Base-by-base conservation (phyloP, 2,888 invertebrate species). In the Netelia virgata region DNA sequence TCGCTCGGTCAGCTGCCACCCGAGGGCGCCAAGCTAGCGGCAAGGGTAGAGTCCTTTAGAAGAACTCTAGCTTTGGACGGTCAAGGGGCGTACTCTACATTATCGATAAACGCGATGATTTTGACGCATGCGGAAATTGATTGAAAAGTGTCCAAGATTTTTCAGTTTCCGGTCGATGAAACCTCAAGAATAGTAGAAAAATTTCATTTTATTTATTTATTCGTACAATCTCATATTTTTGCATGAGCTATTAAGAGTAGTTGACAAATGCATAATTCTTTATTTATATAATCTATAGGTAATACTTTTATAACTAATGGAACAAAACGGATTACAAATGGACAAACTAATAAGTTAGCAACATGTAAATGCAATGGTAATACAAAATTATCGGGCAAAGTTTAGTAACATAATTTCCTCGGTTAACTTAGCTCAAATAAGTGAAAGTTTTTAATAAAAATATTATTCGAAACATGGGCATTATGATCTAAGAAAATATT, bases 1-100 rank as follows among this genome's bases (percentile, higher is more conserved):
- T 69, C 70, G 76, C 80, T 83, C 83, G 74, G 64, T 79, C 70
- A 79, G 70, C 61, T 77, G 79, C 75, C 85, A 73, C 85, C 23
- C 55, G 80, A 84, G 84, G 84, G 84, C 84, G 80, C 76, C 70
- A 81, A 53, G 41, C 55, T 66, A 47, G 47, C 41, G 36, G 75
- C 36, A 36, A 36, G 36, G 8, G 36, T 36, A 36, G 36, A 36
- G 36, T 36, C 36, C 36, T 36, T 36, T 36, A 36, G 36, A 36
- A 36, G 36, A 36, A 36, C 36, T 36, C 5, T 36, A 36, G 36
- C 36, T 36, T 36, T 36, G 36, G 6, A 36, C 36, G 36, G 6
- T 36, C 5, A 36, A 36, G 47, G 47, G 11, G 47, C 47, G 14
- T 47, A 14, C 47, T 47, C 47, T 47, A 47, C 47, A 14, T 47